These are phyloP conservation scores for Drosophila neonasuta DNA, from an alignment of 2,888 invertebrate species.

Conservation along the genomic window DNA sequence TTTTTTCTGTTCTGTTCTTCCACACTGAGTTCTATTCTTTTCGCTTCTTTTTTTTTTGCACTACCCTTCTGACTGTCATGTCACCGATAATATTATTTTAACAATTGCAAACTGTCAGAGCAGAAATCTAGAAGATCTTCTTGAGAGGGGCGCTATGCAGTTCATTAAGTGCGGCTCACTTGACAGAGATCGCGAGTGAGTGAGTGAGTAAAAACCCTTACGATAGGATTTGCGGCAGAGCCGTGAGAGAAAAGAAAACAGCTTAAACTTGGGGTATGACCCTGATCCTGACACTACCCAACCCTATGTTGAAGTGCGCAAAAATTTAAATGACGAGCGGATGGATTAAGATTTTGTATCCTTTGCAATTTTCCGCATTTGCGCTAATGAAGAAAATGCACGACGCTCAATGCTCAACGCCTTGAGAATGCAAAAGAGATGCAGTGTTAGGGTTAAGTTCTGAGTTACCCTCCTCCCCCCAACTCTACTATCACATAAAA, in stretches of 20 bases:
- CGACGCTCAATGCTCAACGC: constrained; percentile 10
- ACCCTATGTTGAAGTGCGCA: constrained; percentile 54
- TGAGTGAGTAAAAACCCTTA: constrained; percentile 38
- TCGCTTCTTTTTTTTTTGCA: constrained; percentile 45
- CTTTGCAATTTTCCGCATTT: constrained; percentile 75
- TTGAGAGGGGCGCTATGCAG: not conserved
- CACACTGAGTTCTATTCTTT: not conserved
- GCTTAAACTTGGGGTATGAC: constrained; percentile 24
- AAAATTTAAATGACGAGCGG: constrained; percentile 64
- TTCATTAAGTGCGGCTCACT: constrained; percentile 77
- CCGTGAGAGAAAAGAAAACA: constrained; percentile 67
- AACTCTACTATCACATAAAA: not conserved
- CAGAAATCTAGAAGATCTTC: constrained; percentile 1
- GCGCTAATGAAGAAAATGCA: constrained; percentile 53
- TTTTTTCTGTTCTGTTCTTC: not conserved
- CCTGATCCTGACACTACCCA: constrained; percentile 2
- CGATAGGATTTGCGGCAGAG: constrained; percentile 51
- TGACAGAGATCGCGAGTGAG: constrained; percentile 52
- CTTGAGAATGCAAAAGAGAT: constrained; percentile 17
- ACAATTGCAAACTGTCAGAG: constrained; percentile 62
- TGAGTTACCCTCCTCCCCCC: not conserved
- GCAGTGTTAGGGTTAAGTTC: constrained; percentile 4
- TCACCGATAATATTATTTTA: constrained; percentile 70
- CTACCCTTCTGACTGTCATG: constrained; percentile 62
- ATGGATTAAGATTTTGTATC: constrained; percentile 62